Base-by-base conservation (phyloP, 2,888 invertebrate species). In the Neria commutata region DNA sequence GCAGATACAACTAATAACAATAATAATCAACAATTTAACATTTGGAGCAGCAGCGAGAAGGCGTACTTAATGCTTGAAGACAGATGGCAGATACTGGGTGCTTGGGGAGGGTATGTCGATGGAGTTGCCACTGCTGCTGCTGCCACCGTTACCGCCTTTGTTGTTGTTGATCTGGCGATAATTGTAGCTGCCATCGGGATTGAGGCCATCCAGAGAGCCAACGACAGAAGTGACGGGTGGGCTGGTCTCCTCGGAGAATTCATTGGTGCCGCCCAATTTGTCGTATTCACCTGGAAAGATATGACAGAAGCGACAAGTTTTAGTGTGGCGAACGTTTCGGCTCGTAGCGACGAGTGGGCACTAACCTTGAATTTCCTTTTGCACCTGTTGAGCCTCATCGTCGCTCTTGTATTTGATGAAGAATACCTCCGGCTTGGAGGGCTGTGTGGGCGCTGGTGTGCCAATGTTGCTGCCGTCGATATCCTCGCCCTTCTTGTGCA, bases 391-490 rank as follows among this genome's bases (percentile, higher is more conserved):
- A 6, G 81, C 81, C 73, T 81, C 81, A 42, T 81, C 78, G 11
- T 78, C 74, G 40, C 80, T 81, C 65, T 77, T 81, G 70, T 82
- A 82, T 60, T 81, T 81, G 63, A 82, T 78, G 66, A 82, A 82
- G 81, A 80, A 82, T 2, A 82, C 80, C 64, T 82, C 81, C 2
- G 81, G 81, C 60, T 82, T 81, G 69, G 78, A 78, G 62, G 81
- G 76, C 60, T 75, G 72, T 2, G 78, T 73, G 37, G 81, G 81
- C 1, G 79, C 74, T 3, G 80, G 81, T 2, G 78, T 78, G 19
- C 74, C 79, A 68, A 81, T 76, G 21, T 76, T 74, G 4, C 66
- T 66, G 21, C 77, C 75, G 61, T 79, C 67, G 63, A 81, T 47
- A 58, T 77, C 78, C 2, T 75, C 68, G 10, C 74, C 75, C 70